These are phyloP conservation scores for Bugula neritina DNA, from an alignment of 2,888 invertebrate genomes.

Conservation along the genomic window DNA sequence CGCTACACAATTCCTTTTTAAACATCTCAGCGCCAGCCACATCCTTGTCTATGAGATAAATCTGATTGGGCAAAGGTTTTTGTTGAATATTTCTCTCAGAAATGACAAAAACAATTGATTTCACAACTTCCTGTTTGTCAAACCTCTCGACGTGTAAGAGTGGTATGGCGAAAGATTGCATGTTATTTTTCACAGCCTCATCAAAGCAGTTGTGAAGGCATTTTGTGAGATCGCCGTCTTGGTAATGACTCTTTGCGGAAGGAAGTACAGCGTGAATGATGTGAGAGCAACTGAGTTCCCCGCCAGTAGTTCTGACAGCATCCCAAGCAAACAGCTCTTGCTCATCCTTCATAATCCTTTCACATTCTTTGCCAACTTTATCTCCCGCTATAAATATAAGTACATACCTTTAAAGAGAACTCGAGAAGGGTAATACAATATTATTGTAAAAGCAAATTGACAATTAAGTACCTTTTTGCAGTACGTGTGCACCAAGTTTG, in stretches of 20 bases:
- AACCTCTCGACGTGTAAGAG: background rate
- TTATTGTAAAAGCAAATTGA: too few relatives aligned
- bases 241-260: background rate
- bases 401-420: too few relatives aligned
- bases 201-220: background rate
- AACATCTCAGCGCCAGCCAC: background rate
- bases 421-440: too few relatives aligned
- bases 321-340: too few relatives aligned
- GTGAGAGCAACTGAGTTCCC: background rate
- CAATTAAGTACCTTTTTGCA: too few relatives aligned
- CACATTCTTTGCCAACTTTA: too few relatives aligned
- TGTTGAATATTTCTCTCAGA: background rate
- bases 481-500: too few relatives aligned
- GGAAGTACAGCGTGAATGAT: background rate
- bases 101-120: background rate
- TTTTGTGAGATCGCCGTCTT: background rate
- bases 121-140: background rate
- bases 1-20: background rate
- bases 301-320: background rate
- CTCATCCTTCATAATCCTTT: too few relatives aligned
- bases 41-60: background rate
- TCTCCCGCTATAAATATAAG: too few relatives aligned
- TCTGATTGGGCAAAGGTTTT: background rate
- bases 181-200: background rate
- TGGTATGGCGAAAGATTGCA: background rate